Evolutionary conservation across 2,888 invertebrate species (phyloP).

Genomic region (Ceriagrion tenellum): DNA sequence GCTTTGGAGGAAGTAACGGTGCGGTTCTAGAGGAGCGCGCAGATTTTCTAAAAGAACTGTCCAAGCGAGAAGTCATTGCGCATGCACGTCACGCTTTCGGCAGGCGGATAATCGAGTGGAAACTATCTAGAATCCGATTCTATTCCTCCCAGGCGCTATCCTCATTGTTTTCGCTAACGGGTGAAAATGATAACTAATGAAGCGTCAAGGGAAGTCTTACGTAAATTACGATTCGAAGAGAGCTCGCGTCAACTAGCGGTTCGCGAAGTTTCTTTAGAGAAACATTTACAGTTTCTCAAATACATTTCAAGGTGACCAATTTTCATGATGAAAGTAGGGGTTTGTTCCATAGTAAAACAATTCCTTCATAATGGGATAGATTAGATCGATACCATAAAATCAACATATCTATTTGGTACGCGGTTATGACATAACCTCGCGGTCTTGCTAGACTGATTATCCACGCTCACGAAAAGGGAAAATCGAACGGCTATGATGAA

Average conservation of each 20-base stretch:
- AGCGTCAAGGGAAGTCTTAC: conserved; percentile 3
- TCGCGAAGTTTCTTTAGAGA: background rate
- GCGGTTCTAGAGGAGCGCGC: background rate
- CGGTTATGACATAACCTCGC: too few species aligned
- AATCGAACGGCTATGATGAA: too few species aligned
- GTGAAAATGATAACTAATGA: background rate
- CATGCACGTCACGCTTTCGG: conserved; percentile 11
- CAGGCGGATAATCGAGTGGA: background rate
- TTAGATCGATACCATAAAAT: too few species aligned
- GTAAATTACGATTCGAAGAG: background rate
- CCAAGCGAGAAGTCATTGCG: conserved; percentile 4
- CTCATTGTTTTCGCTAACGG: background rate
- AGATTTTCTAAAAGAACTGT: background rate
- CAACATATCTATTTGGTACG: too few species aligned
- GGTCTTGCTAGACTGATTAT: too few species aligned
- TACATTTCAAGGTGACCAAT: too few species aligned
- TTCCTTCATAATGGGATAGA: too few species aligned
- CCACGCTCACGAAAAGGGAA: too few species aligned
- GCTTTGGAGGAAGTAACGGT: background rate
- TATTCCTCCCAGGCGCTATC: too few species aligned
- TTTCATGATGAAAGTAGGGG: too few species aligned
- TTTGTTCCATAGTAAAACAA: too few species aligned
- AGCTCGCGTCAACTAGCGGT: background rate
- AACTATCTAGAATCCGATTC: background rate
- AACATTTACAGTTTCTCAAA: background rate